These are phyloP conservation scores for Syrphus vitripennis DNA, from an alignment of 2,888 invertebrate species.

Conservation along the genomic window DNA sequence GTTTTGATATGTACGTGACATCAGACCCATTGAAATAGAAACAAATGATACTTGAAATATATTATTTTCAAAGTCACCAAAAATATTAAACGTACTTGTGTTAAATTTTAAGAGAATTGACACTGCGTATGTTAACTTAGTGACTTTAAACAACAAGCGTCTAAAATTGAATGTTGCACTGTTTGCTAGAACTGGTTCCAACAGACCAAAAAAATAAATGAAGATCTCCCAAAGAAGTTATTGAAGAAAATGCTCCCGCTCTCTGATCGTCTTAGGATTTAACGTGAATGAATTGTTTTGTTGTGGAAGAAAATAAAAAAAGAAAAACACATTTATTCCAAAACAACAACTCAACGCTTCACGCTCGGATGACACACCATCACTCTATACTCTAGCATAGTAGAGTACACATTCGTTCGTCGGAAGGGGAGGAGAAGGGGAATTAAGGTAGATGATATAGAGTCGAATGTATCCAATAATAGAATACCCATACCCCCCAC, in stretches of 20 bases:
- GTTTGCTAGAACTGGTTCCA: constrained; percentile 26
- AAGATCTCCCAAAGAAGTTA: constrained; percentile 8
- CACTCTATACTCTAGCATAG: background rate
- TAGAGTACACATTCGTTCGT: background rate
- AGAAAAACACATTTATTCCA: constrained; percentile 4
- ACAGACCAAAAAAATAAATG: background rate
- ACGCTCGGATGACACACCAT: constrained; percentile 42
- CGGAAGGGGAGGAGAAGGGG: background rate
- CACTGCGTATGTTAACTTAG: background rate
- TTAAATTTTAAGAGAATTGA: background rate
- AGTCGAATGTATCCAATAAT: constrained; percentile 18
- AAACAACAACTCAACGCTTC: constrained; percentile 35
- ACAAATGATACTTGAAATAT: constrained; percentile 7
- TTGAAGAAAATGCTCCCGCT: background rate
- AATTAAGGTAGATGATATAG: background rate
- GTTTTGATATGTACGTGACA: constrained; percentile 36
- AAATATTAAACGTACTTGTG: constrained; percentile 9
- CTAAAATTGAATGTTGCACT: background rate
- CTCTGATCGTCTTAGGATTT: background rate
- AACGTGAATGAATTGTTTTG: constrained; percentile 29
- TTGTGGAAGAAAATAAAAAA: background rate
- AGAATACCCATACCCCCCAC: constrained; percentile 7
- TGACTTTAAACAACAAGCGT: constrained; percentile 26
- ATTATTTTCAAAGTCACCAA: background rate
- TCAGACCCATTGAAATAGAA: constrained; percentile 20